Base-by-base conservation (phyloP, 2,113 vertebrate species). In the Chrysochloris asiatica region DNA sequence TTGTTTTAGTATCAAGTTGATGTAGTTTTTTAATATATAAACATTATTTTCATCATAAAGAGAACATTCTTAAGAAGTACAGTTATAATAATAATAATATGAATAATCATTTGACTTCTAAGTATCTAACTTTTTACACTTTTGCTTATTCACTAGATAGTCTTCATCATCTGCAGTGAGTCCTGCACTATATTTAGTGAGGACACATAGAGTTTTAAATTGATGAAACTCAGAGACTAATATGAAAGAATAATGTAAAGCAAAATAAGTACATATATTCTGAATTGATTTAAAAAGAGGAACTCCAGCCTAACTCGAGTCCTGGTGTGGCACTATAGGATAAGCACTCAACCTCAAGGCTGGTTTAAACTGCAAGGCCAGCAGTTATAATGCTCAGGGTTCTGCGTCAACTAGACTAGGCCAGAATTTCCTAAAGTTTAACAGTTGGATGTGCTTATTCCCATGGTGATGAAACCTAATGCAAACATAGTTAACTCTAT, bases 61-160 rank as follows among this genome's bases (percentile, higher is more conserved):
- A 73, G 28, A 63, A 12, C 12, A 61, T 77, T 83, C 19, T 73
- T 10, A 93, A 83, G 26, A 59, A 48, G 2, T 36, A 17, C n/a
- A n/a, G 4, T n/a, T 56, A 56, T 16, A 61, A 16, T 45, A 61
- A 10, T 41, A 33, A 43, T 54, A 47, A 13, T 86, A n/a, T 67
- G 77, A 59, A 45, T 75, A 80, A 73, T 19, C 19, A 50, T 87
- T 83, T 88, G 36, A 77, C 24, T 80, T 77, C 0, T 22, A 61
- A 76, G 88, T 71, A 79, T 30, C 22, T 30, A 76, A 67, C 22
- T 45, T 92, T 83, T 77, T 92, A 81, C 38, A 47, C 14, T 76
- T 78, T 28, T 30, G 10, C 38, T 73, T 36, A 72, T 56, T 80
- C 9, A 56, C 1, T 5, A 12, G 22, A 33, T 38, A 76, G 21